Percentiles rank a stretch among this genome's conserved stretches.
Conservation (phyloP, 2,797 vertebrate species). For the Rhinichthys osculus region DNA sequence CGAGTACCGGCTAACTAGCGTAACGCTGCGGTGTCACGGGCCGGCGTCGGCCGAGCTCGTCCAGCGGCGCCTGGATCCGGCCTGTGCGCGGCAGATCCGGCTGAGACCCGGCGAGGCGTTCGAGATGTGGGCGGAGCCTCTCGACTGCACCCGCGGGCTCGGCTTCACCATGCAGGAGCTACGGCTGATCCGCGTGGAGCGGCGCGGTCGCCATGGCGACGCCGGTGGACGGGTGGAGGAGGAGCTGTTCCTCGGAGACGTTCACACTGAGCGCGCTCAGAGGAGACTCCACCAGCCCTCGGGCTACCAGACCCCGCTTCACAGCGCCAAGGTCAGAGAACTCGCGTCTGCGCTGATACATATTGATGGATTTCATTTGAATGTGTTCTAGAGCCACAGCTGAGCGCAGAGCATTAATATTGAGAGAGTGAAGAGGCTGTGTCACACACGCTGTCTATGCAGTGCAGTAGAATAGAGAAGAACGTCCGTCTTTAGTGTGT, state of each 20-base stretch:
- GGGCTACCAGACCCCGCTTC: slow-evolving; percentile 86
- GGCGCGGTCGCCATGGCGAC: slow-evolving; percentile 83
- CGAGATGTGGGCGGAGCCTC: slow-evolving; percentile 78
- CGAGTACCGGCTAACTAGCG: slow-evolving; percentile 81
- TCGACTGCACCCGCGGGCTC: slow-evolving; percentile 81
- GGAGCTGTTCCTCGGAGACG: slow-evolving; percentile 86
- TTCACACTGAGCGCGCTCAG: slow-evolving; percentile 83
- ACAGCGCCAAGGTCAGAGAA: slow-evolving; percentile 83
- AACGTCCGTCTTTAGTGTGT: neutral
- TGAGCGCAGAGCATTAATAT: slow-evolving; percentile 12
- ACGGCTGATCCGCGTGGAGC: slow-evolving; percentile 85
- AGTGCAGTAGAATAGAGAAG: neutral
- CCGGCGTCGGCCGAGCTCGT: slow-evolving; percentile 73
- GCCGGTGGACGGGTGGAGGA: slow-evolving; percentile 83
- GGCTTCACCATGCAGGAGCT: slow-evolving; percentile 90
- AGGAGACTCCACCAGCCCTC: slow-evolving; percentile 85
- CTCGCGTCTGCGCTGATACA: neutral
- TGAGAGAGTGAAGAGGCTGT: neutral
- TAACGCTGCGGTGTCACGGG: slow-evolving; percentile 80
- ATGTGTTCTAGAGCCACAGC: neutral
- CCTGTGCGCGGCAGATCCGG: slow-evolving; percentile 67
- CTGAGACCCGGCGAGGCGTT: slow-evolving; percentile 78
- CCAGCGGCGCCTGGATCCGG: slow-evolving; percentile 75
- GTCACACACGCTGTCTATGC: neutral
- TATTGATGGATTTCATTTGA: slow-evolving; percentile 5